Evolutionary conservation across 2,888 invertebrate species (phyloP).

Genomic region (Ischnus inquisitorius): DNA sequence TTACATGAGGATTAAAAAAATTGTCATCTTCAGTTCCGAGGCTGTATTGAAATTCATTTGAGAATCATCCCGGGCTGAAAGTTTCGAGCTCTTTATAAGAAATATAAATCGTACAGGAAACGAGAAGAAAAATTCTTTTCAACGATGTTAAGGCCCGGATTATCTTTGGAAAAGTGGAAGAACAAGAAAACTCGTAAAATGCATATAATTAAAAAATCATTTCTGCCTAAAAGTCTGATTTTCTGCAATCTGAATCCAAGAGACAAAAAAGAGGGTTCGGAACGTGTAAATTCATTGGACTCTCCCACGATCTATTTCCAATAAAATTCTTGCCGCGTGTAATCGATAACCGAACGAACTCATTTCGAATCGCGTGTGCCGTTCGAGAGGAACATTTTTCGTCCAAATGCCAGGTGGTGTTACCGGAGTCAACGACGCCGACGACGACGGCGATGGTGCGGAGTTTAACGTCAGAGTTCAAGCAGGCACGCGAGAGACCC

Average conservation of each 20-base stretch:
- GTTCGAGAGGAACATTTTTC: slow-evolving; percentile 58
- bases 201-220: too few relatives aligned
- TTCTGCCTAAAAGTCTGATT: too few relatives aligned
- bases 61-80: not conserved
- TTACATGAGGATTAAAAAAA: not conserved
- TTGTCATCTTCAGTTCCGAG: not conserved
- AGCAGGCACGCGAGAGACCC: slow-evolving; percentile 66
- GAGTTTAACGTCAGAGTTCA: slow-evolving; percentile 67
- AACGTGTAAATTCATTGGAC: not conserved
- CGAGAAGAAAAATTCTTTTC: not conserved
- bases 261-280: not conserved
- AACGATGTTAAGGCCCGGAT: too few relatives aligned
- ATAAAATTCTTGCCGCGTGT: not conserved
- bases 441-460: slow-evolving; percentile 40
- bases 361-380: slow-evolving; percentile 58
- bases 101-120: not conserved
- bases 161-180: too few relatives aligned
- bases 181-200: too few relatives aligned
- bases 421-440: slow-evolving; percentile 49
- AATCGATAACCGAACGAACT: slow-evolving; percentile 55
- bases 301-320: slow-evolving; percentile 11
- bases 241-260: too few relatives aligned
- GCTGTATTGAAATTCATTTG: not conserved
- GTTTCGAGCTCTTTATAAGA: not conserved
- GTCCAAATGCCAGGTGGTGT: slow-evolving; percentile 71